A percentile compares a stretch with the other conserved stretches of the same genome.
Conservation (phyloP, 1,140 invertebrate species). For the Caligus rogercresseyi region DNA sequence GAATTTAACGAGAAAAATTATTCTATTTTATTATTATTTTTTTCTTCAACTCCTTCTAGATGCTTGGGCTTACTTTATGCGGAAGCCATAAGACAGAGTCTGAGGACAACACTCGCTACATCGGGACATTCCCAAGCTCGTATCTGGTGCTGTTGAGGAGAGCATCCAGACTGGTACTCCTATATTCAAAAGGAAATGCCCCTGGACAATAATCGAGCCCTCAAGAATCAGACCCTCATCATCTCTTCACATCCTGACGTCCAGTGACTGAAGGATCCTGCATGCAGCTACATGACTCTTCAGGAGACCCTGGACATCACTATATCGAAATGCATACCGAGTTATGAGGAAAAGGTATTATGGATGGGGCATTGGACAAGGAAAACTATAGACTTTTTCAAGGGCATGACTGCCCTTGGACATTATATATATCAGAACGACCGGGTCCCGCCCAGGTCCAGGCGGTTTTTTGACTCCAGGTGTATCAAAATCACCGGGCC, state of each 20-base stretch:
- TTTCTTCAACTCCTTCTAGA: too few species aligned
- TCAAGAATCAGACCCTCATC: neutral
- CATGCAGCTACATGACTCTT: neutral
- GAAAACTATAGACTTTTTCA: neutral
- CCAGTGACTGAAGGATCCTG: neutral
- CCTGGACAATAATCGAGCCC: constrained; percentile 4
- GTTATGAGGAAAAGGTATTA: constrained; percentile 5
- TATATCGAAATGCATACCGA: neutral
- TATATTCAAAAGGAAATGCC: constrained; percentile 14
- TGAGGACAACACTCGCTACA: neutral
- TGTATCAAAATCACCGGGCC: too few species aligned
- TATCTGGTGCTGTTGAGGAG: constrained; percentile 4
- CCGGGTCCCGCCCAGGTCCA: too few species aligned
- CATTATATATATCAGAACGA: neutral
- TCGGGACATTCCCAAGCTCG: neutral
- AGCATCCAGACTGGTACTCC: constrained; percentile 13
- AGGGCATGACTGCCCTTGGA: too few species aligned
- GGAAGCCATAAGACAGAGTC: neutral
- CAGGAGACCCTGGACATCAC: constrained; percentile 6
- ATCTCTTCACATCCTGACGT: neutral
- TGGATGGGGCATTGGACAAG: neutral
- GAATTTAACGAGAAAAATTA: neutral
- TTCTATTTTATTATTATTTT: neutral
- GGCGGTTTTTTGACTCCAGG: too few species aligned
- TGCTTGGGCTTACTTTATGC: neutral